Evolutionary conservation across 2,888 invertebrate species (phyloP).

Genomic region (Tetheella fluctuosa): DNA sequence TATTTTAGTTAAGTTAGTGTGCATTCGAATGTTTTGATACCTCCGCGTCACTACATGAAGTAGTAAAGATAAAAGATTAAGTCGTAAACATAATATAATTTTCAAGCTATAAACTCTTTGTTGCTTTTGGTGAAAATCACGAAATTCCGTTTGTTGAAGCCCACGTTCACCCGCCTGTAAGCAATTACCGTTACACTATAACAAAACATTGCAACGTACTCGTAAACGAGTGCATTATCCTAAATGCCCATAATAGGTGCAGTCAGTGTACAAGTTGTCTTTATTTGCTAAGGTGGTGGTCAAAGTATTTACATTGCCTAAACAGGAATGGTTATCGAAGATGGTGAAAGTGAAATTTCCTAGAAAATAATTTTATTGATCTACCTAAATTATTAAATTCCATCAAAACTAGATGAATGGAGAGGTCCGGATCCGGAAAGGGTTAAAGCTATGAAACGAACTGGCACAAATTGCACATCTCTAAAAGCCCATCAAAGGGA

Average conservation of each 20-base stretch:
- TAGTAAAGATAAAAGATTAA: neutral
- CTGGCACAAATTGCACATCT: neutral
- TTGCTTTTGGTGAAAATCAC: slow-evolving; percentile 41
- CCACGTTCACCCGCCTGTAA: slow-evolving; percentile 41
- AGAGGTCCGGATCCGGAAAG: too few species aligned
- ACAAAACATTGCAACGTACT: slow-evolving; percentile 53
- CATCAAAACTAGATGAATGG: too few species aligned
- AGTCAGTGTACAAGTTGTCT: slow-evolving; percentile 27
- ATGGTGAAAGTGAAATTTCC: neutral
- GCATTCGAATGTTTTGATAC: slow-evolving; percentile 11
- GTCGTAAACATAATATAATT: slow-evolving; percentile 7
- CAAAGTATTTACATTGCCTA: slow-evolving; percentile 5
- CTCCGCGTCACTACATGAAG: neutral
- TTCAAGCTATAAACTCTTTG: slow-evolving; percentile 10
- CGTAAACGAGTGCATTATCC: slow-evolving; percentile 60
- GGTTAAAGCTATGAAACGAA: neutral
- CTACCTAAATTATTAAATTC: neutral
- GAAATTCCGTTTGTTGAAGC: slow-evolving; percentile 38
- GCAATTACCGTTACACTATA: slow-evolving; percentile 47
- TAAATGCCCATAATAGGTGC: slow-evolving; percentile 56
- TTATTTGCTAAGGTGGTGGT: slow-evolving; percentile 39
- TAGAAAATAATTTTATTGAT: neutral
- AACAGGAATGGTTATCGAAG: neutral
- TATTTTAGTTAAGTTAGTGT: slow-evolving; percentile 29
- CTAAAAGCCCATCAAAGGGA: neutral